Evolutionary conservation across 2,113 vertebrate genomes (phyloP).

Genomic region (Nipponia nippon): DNA sequence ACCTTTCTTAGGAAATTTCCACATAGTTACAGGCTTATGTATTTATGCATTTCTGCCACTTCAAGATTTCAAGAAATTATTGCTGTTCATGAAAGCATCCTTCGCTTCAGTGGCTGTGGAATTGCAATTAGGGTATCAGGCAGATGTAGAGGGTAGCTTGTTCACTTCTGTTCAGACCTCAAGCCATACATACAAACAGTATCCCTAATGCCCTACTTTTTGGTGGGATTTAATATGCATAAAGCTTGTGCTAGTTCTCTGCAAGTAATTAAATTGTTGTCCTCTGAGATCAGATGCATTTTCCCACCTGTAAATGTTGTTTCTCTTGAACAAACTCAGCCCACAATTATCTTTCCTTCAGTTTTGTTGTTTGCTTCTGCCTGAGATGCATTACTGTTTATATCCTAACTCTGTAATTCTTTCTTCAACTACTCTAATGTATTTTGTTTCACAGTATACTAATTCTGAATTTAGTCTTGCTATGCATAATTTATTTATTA

Average conservation of each 20-base stretch:
- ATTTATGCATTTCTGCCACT: not conserved
- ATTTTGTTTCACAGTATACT: conserved; percentile 56
- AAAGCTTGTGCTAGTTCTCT: conserved; percentile 2
- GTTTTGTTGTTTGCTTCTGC: conserved; percentile 50
- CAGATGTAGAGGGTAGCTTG: not conserved
- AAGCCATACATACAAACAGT: not conserved
- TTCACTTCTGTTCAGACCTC: not conserved
- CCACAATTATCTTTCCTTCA: conserved; percentile 28
- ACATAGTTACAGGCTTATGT: not conserved
- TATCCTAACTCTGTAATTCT: conserved; percentile 50
- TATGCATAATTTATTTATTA: conserved; percentile 58
- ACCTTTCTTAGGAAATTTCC: not conserved
- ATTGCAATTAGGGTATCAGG: not conserved
- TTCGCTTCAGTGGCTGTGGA: not conserved
- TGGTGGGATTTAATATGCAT: not conserved
- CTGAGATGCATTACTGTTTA: conserved; percentile 54
- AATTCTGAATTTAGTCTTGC: conserved; percentile 60
- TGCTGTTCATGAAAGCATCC: not conserved
- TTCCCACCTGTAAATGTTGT: conserved; percentile 35
- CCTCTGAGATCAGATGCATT: not conserved
- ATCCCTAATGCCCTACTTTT: not conserved
- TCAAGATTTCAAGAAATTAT: not conserved
- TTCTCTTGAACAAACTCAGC: conserved; percentile 12
- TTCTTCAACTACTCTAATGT: conserved; percentile 45
- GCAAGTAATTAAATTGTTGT: not conserved